Evolutionary conservation across 2,113 vertebrate genomes (phyloP).

Genomic region (Centropristis striata): DNA sequence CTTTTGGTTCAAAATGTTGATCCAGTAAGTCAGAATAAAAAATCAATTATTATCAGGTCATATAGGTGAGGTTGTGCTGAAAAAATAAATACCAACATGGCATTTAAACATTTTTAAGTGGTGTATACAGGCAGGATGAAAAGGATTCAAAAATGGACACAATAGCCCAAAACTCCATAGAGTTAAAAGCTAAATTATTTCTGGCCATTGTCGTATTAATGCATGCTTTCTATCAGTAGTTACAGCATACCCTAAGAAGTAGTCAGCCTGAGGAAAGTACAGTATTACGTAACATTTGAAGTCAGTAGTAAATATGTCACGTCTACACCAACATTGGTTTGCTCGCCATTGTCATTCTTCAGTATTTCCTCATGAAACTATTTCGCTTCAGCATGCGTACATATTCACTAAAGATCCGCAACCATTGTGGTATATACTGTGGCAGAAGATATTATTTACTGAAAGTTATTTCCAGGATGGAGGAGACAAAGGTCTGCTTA

Average conservation of each 20-base stretch:
- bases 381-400: neutral
- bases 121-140: no score
- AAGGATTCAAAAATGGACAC: no score
- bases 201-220: neutral
- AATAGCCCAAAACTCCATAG: no score
- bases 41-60: no score
- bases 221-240: neutral
- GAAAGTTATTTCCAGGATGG: neutral
- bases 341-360: neutral
- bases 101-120: no score
- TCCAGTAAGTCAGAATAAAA: no score
- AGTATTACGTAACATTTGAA: conserved; percentile 17
- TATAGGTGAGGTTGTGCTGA: no score
- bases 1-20: no score
- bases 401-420: neutral
- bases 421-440: neutral
- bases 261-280: conserved; percentile 4
- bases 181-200: neutral
- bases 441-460: no score
- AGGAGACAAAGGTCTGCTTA: neutral
- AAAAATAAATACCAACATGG: no score
- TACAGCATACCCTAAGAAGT: neutral
- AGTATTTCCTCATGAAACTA: neutral
- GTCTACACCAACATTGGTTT: neutral
- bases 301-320: neutral